A percentile compares a stretch with the other conserved stretches of the same genome.
These are phyloP conservation scores for Drosophila prosaltans DNA, from an alignment of 1,140 invertebrate species.

Conservation along the genomic window DNA sequence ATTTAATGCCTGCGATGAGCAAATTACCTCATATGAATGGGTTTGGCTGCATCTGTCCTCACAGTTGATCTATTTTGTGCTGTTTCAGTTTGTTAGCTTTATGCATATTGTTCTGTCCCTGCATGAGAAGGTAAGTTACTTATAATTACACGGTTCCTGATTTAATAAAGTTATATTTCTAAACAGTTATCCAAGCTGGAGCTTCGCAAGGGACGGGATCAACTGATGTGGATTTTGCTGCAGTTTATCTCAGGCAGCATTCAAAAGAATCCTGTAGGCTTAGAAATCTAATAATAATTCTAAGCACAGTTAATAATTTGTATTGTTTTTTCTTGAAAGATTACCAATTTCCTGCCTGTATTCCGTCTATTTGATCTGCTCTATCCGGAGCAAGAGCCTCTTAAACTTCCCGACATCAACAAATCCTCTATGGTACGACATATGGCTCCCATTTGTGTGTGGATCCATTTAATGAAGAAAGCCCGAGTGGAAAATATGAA, in stretches of 20 bases:
- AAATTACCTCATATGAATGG: conserved; percentile 84
- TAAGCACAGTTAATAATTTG: too few relatives aligned
- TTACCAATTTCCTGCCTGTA: conserved; percentile 95
- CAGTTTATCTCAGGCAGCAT: conserved; percentile 99
- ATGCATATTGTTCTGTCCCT: conserved; percentile 95
- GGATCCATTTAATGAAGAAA: conserved; percentile 97
- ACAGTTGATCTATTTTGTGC: conserved; percentile 97
- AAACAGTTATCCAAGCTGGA: conserved; percentile 89
- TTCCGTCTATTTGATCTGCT: conserved; percentile 95
- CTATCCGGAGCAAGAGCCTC: conserved; percentile 95
- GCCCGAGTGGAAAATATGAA: conserved; percentile 92
- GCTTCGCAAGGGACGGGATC: conserved; percentile 94
- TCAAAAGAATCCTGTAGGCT: conserved; percentile 93
- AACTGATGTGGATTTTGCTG: conserved; percentile 98
- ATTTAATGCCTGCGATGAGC: conserved; percentile 75
- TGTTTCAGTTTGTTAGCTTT: conserved; percentile 97
- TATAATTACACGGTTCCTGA: conserved; percentile 8
- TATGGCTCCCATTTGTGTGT: conserved; percentile 97
- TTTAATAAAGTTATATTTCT: conserved; percentile 35
- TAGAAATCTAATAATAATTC: too few relatives aligned
- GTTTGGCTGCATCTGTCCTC: conserved; percentile 97
- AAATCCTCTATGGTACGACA: conserved; percentile 93
- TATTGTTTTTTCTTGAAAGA: conserved; percentile 81
- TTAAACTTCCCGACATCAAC: conserved; percentile 94
- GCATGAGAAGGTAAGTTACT: conserved; percentile 89